These are phyloP conservation scores for Spodoptera frugiperda DNA, from an alignment of 1,140 invertebrate species.

Conservation along the genomic window DNA sequence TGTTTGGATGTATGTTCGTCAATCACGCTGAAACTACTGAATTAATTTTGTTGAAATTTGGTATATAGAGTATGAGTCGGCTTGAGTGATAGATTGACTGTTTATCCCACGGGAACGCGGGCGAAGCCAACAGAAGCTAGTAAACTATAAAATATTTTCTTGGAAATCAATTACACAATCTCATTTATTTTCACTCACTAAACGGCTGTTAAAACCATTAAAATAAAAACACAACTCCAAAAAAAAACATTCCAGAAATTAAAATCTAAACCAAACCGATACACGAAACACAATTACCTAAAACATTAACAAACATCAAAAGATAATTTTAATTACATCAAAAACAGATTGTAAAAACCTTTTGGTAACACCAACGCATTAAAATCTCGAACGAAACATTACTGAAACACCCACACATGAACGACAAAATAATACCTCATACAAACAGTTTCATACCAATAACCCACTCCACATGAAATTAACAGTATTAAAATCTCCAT, in stretches of 20 bases:
- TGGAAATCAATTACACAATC: too few relatives aligned
- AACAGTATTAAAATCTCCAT: constrained; percentile 44
- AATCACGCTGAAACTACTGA: too few relatives aligned
- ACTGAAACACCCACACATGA: background rate
- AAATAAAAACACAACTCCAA: background rate
- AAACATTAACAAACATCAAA: constrained; percentile 1
- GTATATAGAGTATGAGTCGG: too few relatives aligned
- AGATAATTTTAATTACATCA: constrained; percentile 32
- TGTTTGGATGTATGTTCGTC: too few relatives aligned
- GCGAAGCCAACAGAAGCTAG: too few relatives aligned
- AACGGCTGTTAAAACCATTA: too few relatives aligned
- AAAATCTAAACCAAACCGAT: background rate
- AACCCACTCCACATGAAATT: constrained; percentile 26
- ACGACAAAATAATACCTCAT: constrained; percentile 22
- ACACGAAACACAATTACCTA: background rate
- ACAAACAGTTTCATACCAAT: constrained; percentile 4
- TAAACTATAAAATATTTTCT: too few relatives aligned
- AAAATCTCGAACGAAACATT: constrained; percentile 18
- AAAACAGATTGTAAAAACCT: constrained; percentile 21
- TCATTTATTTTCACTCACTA: too few relatives aligned
- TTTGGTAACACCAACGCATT: background rate
- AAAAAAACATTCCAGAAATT: background rate
- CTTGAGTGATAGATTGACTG: too few relatives aligned
- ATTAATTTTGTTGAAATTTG: too few relatives aligned
- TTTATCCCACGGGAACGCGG: too few relatives aligned